Evolutionary conservation across 2,888 invertebrate species (phyloP).

Genomic region (Teleiodes luculella): DNA sequence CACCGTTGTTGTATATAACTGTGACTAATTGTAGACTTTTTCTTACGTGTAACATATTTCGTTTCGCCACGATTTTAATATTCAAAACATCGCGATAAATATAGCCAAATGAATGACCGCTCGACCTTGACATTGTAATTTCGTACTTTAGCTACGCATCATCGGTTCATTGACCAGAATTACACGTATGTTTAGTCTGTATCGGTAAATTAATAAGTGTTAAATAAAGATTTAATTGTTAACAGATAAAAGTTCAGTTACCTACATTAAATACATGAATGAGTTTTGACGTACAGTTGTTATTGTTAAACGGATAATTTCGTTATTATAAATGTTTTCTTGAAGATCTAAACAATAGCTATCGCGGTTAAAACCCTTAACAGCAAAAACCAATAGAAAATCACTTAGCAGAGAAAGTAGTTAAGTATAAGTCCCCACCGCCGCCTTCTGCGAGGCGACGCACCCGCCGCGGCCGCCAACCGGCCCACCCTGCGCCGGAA

Average conservation of each 20-base stretch:
- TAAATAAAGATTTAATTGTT: neutral
- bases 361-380: no score
- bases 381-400: no score
- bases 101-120: conserved; percentile 25
- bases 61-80: neutral
- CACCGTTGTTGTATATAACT: no score
- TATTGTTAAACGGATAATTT: neutral
- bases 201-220: neutral
- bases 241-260: neutral
- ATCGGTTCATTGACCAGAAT: conserved; percentile 21
- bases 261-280: neutral
- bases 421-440: no score
- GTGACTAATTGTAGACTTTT: no score
- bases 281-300: neutral
- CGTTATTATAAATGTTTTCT: no score
- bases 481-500: no score
- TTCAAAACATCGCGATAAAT: conserved; percentile 21
- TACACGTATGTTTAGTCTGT: neutral
- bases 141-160: neutral
- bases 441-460: no score
- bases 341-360: no score
- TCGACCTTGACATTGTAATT: conserved; percentile 24
- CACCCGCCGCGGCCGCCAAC: no score
- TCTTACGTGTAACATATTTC: no score
- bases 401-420: no score